Conservation (phyloP, 2,888 invertebrate genomes). For the Elmis aenea region DNA sequence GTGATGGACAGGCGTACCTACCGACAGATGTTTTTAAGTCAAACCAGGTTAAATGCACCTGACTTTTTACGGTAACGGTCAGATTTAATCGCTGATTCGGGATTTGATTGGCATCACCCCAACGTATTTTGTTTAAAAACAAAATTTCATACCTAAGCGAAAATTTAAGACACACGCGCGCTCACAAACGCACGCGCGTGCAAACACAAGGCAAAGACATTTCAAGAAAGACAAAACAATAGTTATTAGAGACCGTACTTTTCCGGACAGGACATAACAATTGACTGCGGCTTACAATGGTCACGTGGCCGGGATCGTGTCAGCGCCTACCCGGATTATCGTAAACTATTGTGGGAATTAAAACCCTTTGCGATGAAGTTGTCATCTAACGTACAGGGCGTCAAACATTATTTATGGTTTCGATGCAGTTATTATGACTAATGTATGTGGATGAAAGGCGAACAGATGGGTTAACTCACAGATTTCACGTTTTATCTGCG, state of each 20-base stretch:
- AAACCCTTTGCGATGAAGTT: conserved; percentile 40
- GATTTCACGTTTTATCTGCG: conserved; percentile 13
- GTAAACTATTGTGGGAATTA: conserved; percentile 31
- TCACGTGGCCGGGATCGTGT: conserved; percentile 37
- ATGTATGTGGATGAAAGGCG: conserved; percentile 14
- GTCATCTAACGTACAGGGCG: conserved; percentile 31
- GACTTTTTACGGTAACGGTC: conserved; percentile 33
- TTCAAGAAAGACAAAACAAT: too few relatives aligned
- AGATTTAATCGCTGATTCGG: conserved; percentile 22
- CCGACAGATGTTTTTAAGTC: conserved; percentile 7
- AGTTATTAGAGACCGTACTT: too few relatives aligned
- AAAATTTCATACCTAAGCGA: too few relatives aligned
- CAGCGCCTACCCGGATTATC: conserved; percentile 36
- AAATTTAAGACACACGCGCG: too few relatives aligned
- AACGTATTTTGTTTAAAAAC: too few relatives aligned
- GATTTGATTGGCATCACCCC: too few relatives aligned
- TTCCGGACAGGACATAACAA: too few relatives aligned
- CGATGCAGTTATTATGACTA: conserved; percentile 18
- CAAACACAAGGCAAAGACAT: too few relatives aligned
- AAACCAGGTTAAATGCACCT: too few relatives aligned
- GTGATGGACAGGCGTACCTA: conserved; percentile 4
- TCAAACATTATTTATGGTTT: conserved; percentile 26
- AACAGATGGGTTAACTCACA: conserved; percentile 22
- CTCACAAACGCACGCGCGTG: too few relatives aligned
- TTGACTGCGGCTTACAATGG: conserved; percentile 30